Percentiles rank a stretch among this genome's conserved stretches.
Conservation (phyloP, 2,113 vertebrate species). For the Tragelaphus imberbis region DNA sequence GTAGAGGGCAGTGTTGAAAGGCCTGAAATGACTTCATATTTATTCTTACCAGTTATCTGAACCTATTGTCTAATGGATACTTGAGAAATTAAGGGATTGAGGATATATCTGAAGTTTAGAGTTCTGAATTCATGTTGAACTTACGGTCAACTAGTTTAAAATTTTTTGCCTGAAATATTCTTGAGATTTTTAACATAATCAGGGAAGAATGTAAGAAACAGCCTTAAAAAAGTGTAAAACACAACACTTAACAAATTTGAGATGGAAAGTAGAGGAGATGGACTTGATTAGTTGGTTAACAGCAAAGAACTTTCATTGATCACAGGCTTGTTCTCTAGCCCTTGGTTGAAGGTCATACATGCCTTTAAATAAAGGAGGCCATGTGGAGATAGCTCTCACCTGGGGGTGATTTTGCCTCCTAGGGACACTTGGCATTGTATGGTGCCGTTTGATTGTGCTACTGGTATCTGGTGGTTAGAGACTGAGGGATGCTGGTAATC, state of each 20-base stretch:
- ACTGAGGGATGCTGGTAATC: background rate
- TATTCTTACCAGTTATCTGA: background rate
- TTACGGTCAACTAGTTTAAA: background rate
- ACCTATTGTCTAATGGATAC: background rate
- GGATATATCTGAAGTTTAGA: background rate
- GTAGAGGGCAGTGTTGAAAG: background rate
- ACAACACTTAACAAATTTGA: background rate
- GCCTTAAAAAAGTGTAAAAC: background rate
- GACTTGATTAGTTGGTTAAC: background rate
- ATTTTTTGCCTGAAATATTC: background rate
- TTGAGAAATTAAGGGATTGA: background rate
- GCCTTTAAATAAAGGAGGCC: background rate
- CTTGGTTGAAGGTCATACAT: background rate
- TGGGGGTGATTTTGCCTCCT: background rate
- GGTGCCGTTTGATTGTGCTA: background rate
- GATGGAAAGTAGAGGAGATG: background rate
- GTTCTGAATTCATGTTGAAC: background rate
- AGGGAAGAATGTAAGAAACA: background rate
- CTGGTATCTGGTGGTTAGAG: background rate
- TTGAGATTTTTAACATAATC: background rate
- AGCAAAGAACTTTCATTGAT: background rate
- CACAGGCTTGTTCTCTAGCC: background rate
- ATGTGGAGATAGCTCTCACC: fast-evolving
- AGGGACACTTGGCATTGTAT: background rate
- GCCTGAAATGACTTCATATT: background rate